These are phyloP conservation scores for Nemurella pictetii DNA, from an alignment of 2,888 invertebrate species.

Conservation along the genomic window DNA sequence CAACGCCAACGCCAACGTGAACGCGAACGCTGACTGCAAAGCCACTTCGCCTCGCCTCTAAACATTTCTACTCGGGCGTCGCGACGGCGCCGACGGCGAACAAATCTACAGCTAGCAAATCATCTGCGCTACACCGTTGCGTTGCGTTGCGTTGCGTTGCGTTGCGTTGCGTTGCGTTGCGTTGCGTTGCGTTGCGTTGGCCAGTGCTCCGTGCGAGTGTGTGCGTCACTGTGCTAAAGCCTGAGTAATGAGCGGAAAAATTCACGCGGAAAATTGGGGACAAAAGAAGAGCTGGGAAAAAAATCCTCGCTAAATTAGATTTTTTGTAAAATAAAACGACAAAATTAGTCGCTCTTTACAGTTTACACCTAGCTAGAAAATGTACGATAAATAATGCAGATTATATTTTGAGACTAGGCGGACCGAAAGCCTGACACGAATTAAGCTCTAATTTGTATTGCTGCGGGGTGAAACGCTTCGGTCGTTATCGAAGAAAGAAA, in stretches of 20 bases:
- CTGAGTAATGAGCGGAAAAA: not conserved
- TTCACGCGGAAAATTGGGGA: not conserved
- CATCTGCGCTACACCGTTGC: not conserved
- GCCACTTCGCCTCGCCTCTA: not conserved
- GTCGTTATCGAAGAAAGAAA: too few relatives aligned
- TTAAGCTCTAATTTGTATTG: too few relatives aligned
- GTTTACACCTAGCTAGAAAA: not conserved
- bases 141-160: too few relatives aligned
- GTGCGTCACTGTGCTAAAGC: not conserved
- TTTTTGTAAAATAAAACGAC: not conserved
- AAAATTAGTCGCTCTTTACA: not conserved
- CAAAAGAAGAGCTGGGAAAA: not conserved
- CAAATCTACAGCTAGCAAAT: not conserved
- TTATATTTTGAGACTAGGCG: not conserved
- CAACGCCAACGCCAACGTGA: not conserved
- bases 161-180: too few relatives aligned
- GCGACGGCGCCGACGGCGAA: not conserved
- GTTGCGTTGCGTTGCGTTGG: too few relatives aligned
- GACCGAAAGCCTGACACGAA: too few relatives aligned
- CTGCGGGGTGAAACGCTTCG: too few relatives aligned
- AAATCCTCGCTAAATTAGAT: not conserved
- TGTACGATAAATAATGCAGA: not conserved
- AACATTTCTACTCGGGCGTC: not conserved
- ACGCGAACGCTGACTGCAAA: not conserved
- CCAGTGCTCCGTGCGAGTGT: too few relatives aligned